Evolutionary conservation across 1,140 invertebrate genomes (phyloP).

Genomic region (Coenobita brevimanus): DNA sequence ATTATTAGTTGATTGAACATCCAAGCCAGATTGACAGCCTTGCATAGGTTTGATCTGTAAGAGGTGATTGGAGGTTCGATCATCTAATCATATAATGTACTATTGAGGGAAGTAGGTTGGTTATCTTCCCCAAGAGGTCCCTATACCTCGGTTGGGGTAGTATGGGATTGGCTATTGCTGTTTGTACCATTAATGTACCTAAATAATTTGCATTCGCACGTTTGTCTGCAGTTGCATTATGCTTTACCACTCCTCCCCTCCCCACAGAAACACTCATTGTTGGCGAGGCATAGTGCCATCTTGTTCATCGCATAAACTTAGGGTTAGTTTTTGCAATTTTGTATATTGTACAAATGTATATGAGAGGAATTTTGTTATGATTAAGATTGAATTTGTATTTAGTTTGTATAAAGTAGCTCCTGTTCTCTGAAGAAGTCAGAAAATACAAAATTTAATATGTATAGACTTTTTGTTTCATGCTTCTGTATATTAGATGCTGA

Average conservation of each 20-base stretch:
- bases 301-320: slow-evolving; percentile 61
- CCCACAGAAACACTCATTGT: slow-evolving; percentile 36
- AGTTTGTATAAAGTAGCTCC: slow-evolving; percentile 50
- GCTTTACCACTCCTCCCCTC: neutral
- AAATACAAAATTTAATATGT: slow-evolving; percentile 58
- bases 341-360: slow-evolving; percentile 67
- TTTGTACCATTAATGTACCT: too few relatives aligned
- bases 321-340: slow-evolving; percentile 63
- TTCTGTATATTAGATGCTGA: slow-evolving; percentile 31
- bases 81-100: too few relatives aligned
- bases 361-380: slow-evolving; percentile 49
- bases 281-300: slow-evolving; percentile 29
- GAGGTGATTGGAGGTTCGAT: too few relatives aligned
- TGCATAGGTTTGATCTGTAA: too few relatives aligned
- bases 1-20: too few relatives aligned
- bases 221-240: neutral
- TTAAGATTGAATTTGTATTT: slow-evolving; percentile 62
- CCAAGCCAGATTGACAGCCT: too few relatives aligned
- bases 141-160: too few relatives aligned
- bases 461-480: slow-evolving; percentile 46
- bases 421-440: slow-evolving; percentile 5
- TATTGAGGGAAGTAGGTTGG: too few relatives aligned
- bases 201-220: too few relatives aligned
- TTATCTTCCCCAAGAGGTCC: too few relatives aligned
- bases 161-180: too few relatives aligned